A percentile compares a stretch with the other conserved stretches of the same genome.
Conservation (phyloP, 2,888 invertebrate genomes). For the Polymixis flavicincta region DNA sequence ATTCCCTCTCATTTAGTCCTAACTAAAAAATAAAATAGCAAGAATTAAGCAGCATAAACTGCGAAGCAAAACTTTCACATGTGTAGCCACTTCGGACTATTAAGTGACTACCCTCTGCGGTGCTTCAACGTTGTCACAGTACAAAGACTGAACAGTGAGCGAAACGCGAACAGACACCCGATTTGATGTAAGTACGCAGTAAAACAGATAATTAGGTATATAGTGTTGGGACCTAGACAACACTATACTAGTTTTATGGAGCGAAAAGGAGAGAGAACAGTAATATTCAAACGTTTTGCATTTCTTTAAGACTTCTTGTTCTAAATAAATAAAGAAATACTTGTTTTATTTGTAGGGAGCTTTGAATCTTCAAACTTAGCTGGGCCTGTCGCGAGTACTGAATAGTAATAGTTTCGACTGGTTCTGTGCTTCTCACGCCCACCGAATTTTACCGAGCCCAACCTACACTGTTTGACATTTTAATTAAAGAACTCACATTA, state of each 20-base stretch:
- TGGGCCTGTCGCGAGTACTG: no score
- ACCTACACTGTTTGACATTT: neutral
- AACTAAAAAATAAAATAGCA: neutral
- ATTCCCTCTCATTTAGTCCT: neutral
- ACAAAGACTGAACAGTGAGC: neutral
- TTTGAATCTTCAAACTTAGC: no score
- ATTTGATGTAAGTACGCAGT: no score
- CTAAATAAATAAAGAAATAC: no score
- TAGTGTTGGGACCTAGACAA: neutral
- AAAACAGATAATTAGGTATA: neutral
- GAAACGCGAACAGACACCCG: neutral
- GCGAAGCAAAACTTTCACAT: neutral
- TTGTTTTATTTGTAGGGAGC: no score
- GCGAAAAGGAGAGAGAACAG: neutral
- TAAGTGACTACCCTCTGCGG: constrained; percentile 11
- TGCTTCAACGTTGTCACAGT: constrained; percentile 15
- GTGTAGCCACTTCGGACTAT: constrained; percentile 18
- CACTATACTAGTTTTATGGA: neutral
- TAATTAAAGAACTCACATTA: neutral
- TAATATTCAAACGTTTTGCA: no score
- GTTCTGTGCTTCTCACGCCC: no score
- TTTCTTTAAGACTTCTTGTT: no score
- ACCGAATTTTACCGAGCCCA: no score
- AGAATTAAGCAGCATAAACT: neutral
- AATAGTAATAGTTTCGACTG: no score